Percentiles rank a stretch among this genome's conserved stretches.
Conservation (phyloP, 2,888 invertebrate genomes). For the Ectemnius cavifrons region DNA sequence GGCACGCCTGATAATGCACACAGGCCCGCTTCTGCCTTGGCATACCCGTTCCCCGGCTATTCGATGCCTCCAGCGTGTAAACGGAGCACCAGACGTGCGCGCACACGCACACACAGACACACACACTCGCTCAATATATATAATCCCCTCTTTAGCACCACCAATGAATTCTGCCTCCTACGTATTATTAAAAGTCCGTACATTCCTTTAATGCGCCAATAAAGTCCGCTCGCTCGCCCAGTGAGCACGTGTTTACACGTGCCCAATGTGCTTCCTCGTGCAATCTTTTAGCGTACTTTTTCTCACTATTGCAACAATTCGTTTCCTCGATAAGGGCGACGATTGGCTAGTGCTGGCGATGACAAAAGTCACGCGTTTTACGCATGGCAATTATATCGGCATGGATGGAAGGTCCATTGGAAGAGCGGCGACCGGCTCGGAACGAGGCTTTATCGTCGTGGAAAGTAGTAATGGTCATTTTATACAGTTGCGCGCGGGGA, state of each 20-base stretch:
- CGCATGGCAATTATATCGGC: no score
- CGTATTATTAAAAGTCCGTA: neutral
- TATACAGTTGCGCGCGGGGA: conserved; percentile 1
- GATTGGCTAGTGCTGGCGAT: no score
- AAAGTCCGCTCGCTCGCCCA: neutral
- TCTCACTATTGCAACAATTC: no score
- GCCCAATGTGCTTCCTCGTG: no score
- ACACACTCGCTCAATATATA: no score
- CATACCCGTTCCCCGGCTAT: conserved; percentile 9
- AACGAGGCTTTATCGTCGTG: neutral
- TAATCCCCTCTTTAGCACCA: conserved; percentile 1
- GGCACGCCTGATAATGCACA: conserved; percentile 33
- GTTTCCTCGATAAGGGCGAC: no score
- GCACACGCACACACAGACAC: neutral
- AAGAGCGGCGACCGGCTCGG: neutral
- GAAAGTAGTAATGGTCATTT: neutral
- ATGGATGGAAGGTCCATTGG: neutral
- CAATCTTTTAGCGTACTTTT: no score
- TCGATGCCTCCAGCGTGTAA: conserved; percentile 20
- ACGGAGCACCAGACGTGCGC: conserved; percentile 18
- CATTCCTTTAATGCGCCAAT: conserved; percentile 2
- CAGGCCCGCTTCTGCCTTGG: conserved; percentile 16
- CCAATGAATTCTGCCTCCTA: conserved; percentile 5
- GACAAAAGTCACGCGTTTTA: no score
- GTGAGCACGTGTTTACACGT: no score